Conservation (phyloP, 2,888 invertebrate genomes). For the Uropetala carovei region DNA sequence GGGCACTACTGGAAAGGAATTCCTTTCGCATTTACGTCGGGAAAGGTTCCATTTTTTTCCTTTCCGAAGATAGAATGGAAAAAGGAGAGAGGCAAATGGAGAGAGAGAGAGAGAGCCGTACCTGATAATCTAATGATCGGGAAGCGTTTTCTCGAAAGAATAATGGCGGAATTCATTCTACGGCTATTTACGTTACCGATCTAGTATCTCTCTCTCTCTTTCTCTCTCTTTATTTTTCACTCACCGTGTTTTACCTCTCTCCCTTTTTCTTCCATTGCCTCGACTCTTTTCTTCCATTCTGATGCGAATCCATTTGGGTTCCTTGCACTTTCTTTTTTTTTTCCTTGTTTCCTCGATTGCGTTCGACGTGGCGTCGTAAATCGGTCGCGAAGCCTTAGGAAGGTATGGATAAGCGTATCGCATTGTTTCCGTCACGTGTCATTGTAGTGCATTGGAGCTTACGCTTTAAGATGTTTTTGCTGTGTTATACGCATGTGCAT, state of each 20-base stretch:
- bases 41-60: too few relatives aligned
- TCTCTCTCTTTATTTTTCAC: not conserved
- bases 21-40: slow-evolving; percentile 27
- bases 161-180: not conserved
- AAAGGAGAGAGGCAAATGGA: not conserved
- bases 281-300: not conserved
- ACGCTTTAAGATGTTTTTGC: too few relatives aligned
- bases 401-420: not conserved
- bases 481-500: too few relatives aligned
- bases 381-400: not conserved
- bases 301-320: not conserved
- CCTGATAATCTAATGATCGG: slow-evolving; percentile 28
- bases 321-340: not conserved
- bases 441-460: too few relatives aligned
- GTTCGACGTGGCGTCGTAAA: not conserved
- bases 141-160: slow-evolving; percentile 3
- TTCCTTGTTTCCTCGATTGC: not conserved
- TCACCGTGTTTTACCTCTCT: too few relatives aligned
- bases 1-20: slow-evolving; percentile 9
- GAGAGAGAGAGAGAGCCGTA: not conserved
- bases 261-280: too few relatives aligned
- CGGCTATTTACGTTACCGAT: not conserved
- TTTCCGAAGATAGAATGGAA: not conserved
- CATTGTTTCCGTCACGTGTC: not conserved
- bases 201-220: not conserved